Base-by-base conservation (phyloP, 2,888 invertebrate species). In the Bimastos eiseni region DNA sequence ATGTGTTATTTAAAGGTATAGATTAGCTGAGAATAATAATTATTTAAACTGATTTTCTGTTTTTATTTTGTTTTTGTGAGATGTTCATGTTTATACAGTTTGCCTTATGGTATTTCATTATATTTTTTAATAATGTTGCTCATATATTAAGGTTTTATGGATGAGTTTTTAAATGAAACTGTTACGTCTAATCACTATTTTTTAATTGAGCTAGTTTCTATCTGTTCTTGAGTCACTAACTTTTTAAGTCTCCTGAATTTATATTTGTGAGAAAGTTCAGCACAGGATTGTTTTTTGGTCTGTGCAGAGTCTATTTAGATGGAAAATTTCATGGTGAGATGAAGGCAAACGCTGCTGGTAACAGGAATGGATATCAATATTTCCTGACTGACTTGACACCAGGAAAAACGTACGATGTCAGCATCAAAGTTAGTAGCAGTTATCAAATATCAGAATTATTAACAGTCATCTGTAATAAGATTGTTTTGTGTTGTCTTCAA, bases 281-380 rank as follows among this genome's bases (percentile, higher is more conserved):
- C 11, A 21, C 30, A 36, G 21, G 70, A 17, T 84, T 86, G 1
- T 36, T 84, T 21, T 86, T 37, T n/a, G n/a, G 6, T 37, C 70
- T 37, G 55, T 34, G 49, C 38, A 94, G 94, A 90, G 92, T 95
- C 1, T 95, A 93, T 92, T 92, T 95, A 36, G 94, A 95, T 93
- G 94, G 93, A 34, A 93, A 93, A 90, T 94, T 93, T 93, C 94
- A 94, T 92, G 95, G 94, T n/a, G 94, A 94, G 92, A 93, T 95
- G 15, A 94, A 93, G 86, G 93, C 94, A 24, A 94, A 93, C 91
- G 92, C 93, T 33, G 91, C 93, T 33, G 92, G 93, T 88, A 94
- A 95, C 93, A 93, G 93, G 89, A 93, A 94, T 91, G 95, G 95
- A 44, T 95, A 95, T 93, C 95, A 95, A 92, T 95, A 94, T 92